Evolutionary conservation across 1,140 invertebrate species (phyloP).

Genomic region (Caerostris darwini): DNA sequence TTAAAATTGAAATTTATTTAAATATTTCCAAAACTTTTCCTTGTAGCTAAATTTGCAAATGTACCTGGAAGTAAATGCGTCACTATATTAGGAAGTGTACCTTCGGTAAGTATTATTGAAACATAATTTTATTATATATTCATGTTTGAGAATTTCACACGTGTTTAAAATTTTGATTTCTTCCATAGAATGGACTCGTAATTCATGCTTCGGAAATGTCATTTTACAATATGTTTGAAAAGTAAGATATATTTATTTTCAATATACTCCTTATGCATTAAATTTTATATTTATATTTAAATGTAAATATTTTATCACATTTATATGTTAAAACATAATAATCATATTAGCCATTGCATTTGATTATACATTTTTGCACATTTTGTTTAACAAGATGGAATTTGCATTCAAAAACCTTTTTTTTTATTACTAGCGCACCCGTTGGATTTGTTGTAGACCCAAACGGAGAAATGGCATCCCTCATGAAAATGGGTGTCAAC

Average conservation of each 20-base stretch:
- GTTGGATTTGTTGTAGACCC: constrained; percentile 21
- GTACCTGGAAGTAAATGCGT: constrained; percentile 5
- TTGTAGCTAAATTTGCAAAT: constrained; percentile 1
- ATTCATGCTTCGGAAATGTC: background rate
- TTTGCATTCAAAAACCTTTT: background rate
- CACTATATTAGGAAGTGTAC: constrained; percentile 13
- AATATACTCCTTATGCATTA: background rate
- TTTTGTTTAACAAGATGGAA: background rate
- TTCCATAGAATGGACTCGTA: background rate
- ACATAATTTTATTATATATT: background rate
- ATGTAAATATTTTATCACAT: background rate
- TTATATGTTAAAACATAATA: background rate
- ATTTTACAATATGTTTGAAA: background rate
- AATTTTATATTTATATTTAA: background rate
- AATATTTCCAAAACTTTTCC: background rate
- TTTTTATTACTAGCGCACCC: background rate
- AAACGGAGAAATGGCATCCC: background rate
- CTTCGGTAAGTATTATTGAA: background rate
- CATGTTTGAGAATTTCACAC: no score
- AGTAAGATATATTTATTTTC: background rate
- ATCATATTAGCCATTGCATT: background rate
- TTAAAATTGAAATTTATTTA: background rate
- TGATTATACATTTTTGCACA: background rate
- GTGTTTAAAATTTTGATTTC: background rate
- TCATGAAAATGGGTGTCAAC: background rate